Base-by-base conservation (phyloP, 2,113 vertebrate genomes). In the Chloebia gouldiae region DNA sequence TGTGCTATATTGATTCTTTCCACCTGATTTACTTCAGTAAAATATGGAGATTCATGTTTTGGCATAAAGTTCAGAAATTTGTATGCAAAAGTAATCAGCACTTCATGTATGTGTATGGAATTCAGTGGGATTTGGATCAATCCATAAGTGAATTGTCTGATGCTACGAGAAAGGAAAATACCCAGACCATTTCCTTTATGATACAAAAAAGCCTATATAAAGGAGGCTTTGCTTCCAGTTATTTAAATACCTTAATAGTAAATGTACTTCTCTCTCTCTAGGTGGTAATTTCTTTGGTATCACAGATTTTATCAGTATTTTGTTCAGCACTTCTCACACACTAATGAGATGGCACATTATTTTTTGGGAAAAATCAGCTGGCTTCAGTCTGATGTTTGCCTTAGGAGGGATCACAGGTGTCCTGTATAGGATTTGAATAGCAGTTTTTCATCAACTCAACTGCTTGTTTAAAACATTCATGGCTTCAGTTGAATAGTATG, bases 1-100 rank as follows among this genome's bases (percentile, higher is more conserved):
- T 80, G 33, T 61, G n/a, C 19, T 60, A 10, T 83, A 88, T 90
- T 64, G 72, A 92, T 88, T 7, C 65, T 76, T 90, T 92, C 31
- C 37, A 69, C 53, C 12, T 66, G 56, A 84, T 81, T 78, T 88
- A 40, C 20, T 86, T 85, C 27, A 42, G 28, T 64, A 40, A 75
- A 61, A 64, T 23, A 3, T 33, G 25, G 78, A 91, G 80, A 35
- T 64, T 84, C 20, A 16, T 80, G 24, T 40, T 70, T 66, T 81
- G 39, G 33, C 15, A 3, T 63, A 20, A 80, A 89, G 27, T 81
- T 86, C 63, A 51, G 40, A 73, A 42, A 25, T 84, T 81, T 63
- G 14, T 33, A 4, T 71, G 18, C 42, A 77, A 83, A 14, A 61
- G 6, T 61, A 57, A 37, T 83, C 54, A 66, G 21, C 17, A 44